phyloP scores from a whole-genome alignment of 2,888 invertebrate species.

The Hypsopygia costalis region DNA sequence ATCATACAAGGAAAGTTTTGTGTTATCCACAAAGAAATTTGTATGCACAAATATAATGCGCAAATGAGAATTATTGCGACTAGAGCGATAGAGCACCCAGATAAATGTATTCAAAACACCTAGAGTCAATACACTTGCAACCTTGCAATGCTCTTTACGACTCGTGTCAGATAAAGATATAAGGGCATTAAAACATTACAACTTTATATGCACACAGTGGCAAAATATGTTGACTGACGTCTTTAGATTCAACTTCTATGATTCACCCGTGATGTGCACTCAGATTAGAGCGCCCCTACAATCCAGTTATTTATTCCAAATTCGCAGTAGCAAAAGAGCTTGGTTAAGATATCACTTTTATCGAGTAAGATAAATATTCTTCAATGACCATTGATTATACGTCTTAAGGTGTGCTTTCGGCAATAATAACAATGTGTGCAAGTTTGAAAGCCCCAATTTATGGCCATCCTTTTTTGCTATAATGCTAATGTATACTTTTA shows the following conservation, averaged over 20 bases:
- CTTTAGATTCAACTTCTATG: slow-evolving; percentile 13
- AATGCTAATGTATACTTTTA: neutral
- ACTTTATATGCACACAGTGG: slow-evolving; percentile 44
- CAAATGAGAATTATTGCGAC: slow-evolving; percentile 48
- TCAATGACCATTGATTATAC: neutral
- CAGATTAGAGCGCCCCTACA: slow-evolving; percentile 3
- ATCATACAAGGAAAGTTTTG: slow-evolving; percentile 49
- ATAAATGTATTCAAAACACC: slow-evolving; percentile 70
- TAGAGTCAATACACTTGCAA: slow-evolving; percentile 77
- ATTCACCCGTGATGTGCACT: neutral
- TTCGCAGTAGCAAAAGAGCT: neutral
- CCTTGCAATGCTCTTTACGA: slow-evolving; percentile 76
- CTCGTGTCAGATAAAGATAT: slow-evolving; percentile 74
- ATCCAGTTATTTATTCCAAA: neutral
- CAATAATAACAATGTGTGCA: slow-evolving; percentile 1
- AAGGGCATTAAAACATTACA: slow-evolving; percentile 68
- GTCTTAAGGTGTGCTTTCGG: neutral
- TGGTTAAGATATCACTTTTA: neutral
- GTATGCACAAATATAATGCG: slow-evolving; percentile 9
- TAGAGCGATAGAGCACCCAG: slow-evolving; percentile 61
- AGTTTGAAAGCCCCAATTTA: neutral
- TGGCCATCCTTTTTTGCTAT: neutral
- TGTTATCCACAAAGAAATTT: slow-evolving; percentile 39
- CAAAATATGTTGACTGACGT: slow-evolving; percentile 20
- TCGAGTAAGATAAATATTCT: neutral